Conservation (phyloP, 2,888 invertebrate species). For the Dyspetes luteomarginatus region DNA sequence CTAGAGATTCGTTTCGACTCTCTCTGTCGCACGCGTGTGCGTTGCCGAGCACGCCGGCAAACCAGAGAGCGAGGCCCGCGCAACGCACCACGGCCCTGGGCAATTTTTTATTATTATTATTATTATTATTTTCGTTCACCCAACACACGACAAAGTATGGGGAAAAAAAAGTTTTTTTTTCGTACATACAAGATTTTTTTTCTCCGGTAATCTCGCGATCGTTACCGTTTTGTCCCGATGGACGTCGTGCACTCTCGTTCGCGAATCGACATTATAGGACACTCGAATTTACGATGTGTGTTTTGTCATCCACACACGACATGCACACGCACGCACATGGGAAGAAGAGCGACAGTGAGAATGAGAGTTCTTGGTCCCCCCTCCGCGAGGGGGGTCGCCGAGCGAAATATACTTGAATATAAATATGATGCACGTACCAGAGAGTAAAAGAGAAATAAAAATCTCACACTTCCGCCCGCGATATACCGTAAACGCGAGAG, state of each 20-base stretch:
- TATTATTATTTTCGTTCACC: constrained; percentile 17
- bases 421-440: constrained; percentile 6
- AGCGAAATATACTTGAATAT: constrained; percentile 11
- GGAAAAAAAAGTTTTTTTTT: too few species aligned
- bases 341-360: constrained; percentile 24
- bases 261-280: too few species aligned
- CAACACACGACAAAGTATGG: too few species aligned
- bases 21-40: constrained; percentile 43
- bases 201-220: too few species aligned
- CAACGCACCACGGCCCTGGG: constrained; percentile 41
- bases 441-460: constrained; percentile 16
- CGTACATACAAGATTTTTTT: too few species aligned
- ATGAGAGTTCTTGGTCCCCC: constrained; percentile 35
- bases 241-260: too few species aligned
- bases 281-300: too few species aligned
- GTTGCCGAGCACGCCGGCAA: constrained; percentile 50
- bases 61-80: constrained; percentile 37
- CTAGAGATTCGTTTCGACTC: neutral
- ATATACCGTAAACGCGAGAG: neutral
- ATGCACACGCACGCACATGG: constrained; percentile 9
- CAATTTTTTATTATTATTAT: too few species aligned
- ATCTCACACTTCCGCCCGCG: constrained; percentile 27
- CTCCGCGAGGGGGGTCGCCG: neutral
- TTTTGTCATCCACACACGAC: neutral
- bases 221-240: too few species aligned